A percentile compares a stretch with the other conserved stretches of the same genome.
phyloP scores from a whole-genome alignment of 2,797 vertebrate genomes.

The Mycteria americana region DNA sequence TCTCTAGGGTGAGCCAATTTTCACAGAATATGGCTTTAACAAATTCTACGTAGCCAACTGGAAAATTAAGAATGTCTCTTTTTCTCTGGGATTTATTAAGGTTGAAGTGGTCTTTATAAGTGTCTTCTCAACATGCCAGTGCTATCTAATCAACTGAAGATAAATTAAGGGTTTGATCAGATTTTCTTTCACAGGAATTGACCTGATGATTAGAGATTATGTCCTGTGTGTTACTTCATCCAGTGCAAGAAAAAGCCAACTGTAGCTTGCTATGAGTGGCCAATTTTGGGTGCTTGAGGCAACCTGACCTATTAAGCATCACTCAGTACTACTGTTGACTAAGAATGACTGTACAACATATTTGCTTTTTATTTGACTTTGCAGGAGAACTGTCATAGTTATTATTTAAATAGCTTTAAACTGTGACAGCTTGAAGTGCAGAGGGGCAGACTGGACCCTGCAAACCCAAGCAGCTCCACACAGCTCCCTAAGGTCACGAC shows the following conservation, averaged over 20 bases:
- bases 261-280: background rate
- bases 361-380: background rate
- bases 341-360: background rate
- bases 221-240: background rate
- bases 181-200: background rate
- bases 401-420: background rate
- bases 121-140: background rate
- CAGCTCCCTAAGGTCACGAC: background rate
- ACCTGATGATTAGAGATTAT: background rate
- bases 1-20: slow-evolving; percentile 45
- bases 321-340: background rate
- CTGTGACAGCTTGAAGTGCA: background rate
- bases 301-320: background rate
- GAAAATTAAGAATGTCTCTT: slow-evolving; percentile 71
- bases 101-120: slow-evolving; percentile 35
- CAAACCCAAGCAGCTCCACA: background rate
- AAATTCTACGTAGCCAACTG: slow-evolving; percentile 70
- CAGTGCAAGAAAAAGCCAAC: background rate
- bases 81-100: slow-evolving; percentile 40
- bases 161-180: slow-evolving; percentile 37
- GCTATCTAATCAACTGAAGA: slow-evolving; percentile 17
- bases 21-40: slow-evolving; percentile 63
- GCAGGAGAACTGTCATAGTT: background rate
- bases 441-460: background rate
- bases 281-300: background rate